Percentiles rank a stretch among this genome's conserved stretches.
Conservation (phyloP, 2,797 vertebrate genomes). For the Pantherophis vulpinus region DNA sequence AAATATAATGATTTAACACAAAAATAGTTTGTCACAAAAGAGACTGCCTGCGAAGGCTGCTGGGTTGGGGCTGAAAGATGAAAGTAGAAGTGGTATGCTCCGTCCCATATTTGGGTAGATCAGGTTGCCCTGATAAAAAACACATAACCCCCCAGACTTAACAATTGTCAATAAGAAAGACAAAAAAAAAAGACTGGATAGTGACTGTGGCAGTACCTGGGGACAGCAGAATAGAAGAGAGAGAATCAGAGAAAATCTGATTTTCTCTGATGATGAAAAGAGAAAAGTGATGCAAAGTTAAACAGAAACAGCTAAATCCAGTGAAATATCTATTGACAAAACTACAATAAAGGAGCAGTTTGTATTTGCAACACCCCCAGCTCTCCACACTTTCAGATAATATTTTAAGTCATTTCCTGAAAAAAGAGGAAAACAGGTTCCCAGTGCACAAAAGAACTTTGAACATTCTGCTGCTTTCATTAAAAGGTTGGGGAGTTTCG, state of each 20-base stretch:
- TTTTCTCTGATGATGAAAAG: too few species aligned
- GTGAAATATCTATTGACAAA: not conserved
- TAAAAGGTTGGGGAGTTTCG: not conserved
- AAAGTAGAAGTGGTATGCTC: too few species aligned
- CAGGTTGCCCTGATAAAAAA: too few species aligned
- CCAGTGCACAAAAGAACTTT: not conserved
- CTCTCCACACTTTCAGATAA: not conserved
- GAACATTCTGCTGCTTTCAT: not conserved
- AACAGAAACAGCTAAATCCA: not conserved
- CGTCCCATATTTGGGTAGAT: too few species aligned
- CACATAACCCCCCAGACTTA: not conserved
- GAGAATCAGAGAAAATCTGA: not conserved
- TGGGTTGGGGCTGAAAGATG: too few species aligned
- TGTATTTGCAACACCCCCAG: not conserved
- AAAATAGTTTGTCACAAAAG: too few species aligned
- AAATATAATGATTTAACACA: too few species aligned
- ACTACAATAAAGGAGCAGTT: not conserved
- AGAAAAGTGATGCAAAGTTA: not conserved
- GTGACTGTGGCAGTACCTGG: not conserved
- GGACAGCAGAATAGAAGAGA: not conserved
- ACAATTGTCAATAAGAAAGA: not conserved
- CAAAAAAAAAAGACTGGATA: not conserved
- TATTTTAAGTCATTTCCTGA: not conserved
- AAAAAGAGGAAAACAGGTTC: not conserved
- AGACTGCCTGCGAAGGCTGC: too few species aligned